Base-by-base conservation (phyloP, 2,888 invertebrate species). In the Heliconius cydno region DNA sequence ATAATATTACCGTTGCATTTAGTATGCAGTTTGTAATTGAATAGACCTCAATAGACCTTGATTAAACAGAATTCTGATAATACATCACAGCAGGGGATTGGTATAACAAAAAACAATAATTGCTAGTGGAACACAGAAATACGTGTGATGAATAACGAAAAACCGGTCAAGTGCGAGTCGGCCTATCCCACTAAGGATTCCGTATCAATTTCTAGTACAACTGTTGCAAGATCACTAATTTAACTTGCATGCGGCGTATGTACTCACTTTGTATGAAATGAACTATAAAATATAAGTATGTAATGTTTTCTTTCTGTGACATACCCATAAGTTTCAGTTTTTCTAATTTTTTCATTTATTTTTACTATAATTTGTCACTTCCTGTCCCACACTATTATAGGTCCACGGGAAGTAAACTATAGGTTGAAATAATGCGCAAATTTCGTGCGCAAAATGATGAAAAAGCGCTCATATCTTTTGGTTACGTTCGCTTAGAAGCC, bases 51-150 rank as follows among this genome's bases (percentile, higher is more conserved):
- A 72, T 57, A 72, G 72, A 46, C 28, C 30, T 28, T 72, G 28
- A 72, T 72, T 72, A 72, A 72, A 72, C 30, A 13, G 22, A 10
- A 46, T 28, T 46, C 46, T 41, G 25, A 25, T 70, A 41, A 46
- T 52, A 46, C 10, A 71, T 46, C 19, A 28, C 19, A 10, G 34
- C 22, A 3, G 22, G 52, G 52, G 52, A 19, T 52, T 28, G 30
- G 30, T 30, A 22, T 22, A 52, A 72, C 71, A 71, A 72, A 52
- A 72, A 72, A 72, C 52, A 52, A 52, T 72, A 30, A 72, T 52
- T 52, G 72, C 22, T 57, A 22, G 41, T 41, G n/a, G 30, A 28
- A 10, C 15, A 28, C 67, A 9, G 34, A 34, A 67, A 34, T 22
- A 67, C 71, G 46, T 30, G 52, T 13, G 19, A 28, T 52, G 71